phyloP scores from a whole-genome alignment of 2,888 invertebrate species.

The Xestia c-nigrum region DNA sequence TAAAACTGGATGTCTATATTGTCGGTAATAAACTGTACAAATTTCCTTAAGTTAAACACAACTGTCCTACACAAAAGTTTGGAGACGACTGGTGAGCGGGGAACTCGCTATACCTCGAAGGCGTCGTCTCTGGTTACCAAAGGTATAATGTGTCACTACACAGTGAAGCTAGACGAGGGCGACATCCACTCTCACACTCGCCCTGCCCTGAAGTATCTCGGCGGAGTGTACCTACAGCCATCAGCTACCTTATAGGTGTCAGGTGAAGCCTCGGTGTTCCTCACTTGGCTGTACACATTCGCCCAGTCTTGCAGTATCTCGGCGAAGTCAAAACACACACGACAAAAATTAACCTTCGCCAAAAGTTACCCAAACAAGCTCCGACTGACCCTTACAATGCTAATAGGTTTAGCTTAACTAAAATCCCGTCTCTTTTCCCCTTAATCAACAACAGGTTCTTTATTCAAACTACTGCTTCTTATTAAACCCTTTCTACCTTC shows the following conservation, averaged over 20 bases:
- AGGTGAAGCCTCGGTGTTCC: neutral
- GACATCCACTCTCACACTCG: neutral
- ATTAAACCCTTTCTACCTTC: conserved; percentile 39
- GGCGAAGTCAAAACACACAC: too few species aligned
- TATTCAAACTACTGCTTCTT: conserved; percentile 54
- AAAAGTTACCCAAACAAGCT: neutral
- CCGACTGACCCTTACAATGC: neutral
- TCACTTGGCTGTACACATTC: neutral
- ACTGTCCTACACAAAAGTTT: too few species aligned
- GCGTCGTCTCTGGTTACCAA: too few species aligned
- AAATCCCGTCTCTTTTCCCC: conserved; percentile 13
- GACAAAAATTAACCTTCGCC: neutral
- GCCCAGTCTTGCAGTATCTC: neutral
- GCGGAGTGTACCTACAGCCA: neutral
- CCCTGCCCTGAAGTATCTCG: neutral
- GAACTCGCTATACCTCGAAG: too few species aligned
- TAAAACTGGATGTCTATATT: too few species aligned
- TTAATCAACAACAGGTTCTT: conserved; percentile 50
- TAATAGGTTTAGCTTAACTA: conserved; percentile 3
- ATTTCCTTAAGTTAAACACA: too few species aligned
- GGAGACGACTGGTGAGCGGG: too few species aligned
- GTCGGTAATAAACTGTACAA: too few species aligned
- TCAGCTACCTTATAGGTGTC: neutral
- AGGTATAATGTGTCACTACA: too few species aligned
- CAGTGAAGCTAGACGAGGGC: neutral